Percentiles rank a stretch among this genome's conserved stretches.
phyloP scores from a whole-genome alignment of 2,888 invertebrate species.

The Blastobasis adustella region DNA sequence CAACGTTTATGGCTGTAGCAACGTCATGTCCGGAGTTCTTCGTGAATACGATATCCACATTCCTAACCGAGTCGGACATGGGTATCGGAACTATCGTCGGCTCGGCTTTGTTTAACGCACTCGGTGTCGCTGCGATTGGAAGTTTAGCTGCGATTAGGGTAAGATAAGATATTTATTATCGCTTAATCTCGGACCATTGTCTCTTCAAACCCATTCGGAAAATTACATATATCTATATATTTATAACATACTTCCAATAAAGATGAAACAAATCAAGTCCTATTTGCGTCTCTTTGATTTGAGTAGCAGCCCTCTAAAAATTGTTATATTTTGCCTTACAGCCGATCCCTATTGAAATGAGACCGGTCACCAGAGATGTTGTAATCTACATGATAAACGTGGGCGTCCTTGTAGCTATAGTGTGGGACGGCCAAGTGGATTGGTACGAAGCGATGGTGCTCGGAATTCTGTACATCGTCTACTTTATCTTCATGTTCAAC shows the following conservation, averaged over 20 bases:
- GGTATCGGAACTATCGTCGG: constrained; percentile 93
- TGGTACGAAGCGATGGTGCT: constrained; percentile 88
- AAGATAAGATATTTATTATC: constrained; percentile 10
- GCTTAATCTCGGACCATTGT: too few species aligned
- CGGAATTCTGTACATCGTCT: constrained; percentile 81
- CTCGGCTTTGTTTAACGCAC: constrained; percentile 89
- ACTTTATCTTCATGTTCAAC: constrained; percentile 84
- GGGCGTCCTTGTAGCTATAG: constrained; percentile 78
- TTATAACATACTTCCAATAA: too few species aligned
- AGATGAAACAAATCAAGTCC: too few species aligned
- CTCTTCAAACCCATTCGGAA: too few species aligned
- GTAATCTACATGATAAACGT: constrained; percentile 85
- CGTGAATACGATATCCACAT: constrained; percentile 92
- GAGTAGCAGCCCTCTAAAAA: background rate
- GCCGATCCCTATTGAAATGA: constrained; percentile 86
- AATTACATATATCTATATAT: too few species aligned
- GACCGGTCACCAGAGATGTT: constrained; percentile 88
- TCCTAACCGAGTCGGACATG: constrained; percentile 87
- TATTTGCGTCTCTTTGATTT: background rate
- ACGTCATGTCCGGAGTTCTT: constrained; percentile 96
- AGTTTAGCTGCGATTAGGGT: constrained; percentile 84
- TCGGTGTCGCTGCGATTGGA: constrained; percentile 89
- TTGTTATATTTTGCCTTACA: constrained; percentile 38
- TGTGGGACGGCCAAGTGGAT: constrained; percentile 85
- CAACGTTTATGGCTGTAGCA: constrained; percentile 97